Evolutionary conservation across 1,140 invertebrate species (phyloP), one percentile per base, ranked within the genome.

Genomic region (Lutraria rhynchaena): DNA sequence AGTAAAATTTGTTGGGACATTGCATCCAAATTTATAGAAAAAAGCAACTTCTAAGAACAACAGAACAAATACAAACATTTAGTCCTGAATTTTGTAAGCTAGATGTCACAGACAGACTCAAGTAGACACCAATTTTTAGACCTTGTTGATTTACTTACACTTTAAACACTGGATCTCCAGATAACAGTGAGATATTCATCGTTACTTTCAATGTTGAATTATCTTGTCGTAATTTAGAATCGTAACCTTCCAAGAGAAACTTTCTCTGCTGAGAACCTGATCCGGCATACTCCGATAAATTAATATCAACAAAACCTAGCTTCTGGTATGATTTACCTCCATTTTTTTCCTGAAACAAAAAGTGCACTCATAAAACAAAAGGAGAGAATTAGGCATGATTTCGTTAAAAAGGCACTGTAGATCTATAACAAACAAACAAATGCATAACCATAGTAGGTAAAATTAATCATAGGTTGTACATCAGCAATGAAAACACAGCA

Each of bases 81-180:
- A n/a, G n/a, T n/a, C n/a, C n/a, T n/a, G n/a, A n/a, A n/a, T n/a
- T n/a, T n/a, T n/a, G n/a, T n/a, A n/a, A n/a, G n/a, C n/a, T n/a
- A n/a, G n/a, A n/a, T n/a, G n/a, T n/a, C n/a, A n/a, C n/a, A n/a
- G n/a, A n/a, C n/a, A n/a, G n/a, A n/a, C n/a, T n/a, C n/a, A n/a
- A n/a, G n/a, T n/a, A n/a, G n/a, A n/a, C n/a, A n/a, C n/a, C n/a
- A n/a, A n/a, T n/a, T n/a, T n/a, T n/a, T n/a, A n/a, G n/a, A n/a
- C n/a, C n/a, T n/a, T n/a, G n/a, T n/a, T n/a, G 22, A 31, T 29
- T 29, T 55, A 94, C 96, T 95, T 93, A 99, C 98, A 97, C 97
- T 96, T 99, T 99, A 91, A 99, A 99, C 78, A 98, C 95, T 83
- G 98, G 97, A 93, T 99, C 98, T 60, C 98, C 98, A 60, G 96